These are phyloP conservation scores for Gila orcuttii DNA, from an alignment of 2,113 vertebrate genomes.

Conservation along the genomic window DNA sequence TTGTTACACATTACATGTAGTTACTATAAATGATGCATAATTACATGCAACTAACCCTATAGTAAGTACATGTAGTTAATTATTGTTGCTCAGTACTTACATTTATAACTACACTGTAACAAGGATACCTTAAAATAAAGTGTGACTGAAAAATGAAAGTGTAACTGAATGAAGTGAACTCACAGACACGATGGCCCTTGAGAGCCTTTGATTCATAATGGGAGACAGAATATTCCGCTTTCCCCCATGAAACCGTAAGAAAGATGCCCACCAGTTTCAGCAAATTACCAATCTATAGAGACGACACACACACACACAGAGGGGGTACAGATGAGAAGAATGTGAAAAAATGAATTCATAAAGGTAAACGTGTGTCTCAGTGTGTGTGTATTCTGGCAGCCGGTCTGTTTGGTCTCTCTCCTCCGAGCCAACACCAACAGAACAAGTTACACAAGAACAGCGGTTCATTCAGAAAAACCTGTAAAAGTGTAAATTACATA, in stretches of 20 bases:
- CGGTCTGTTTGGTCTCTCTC: conserved; percentile 49
- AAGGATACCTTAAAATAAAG: too few relatives aligned
- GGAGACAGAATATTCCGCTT: conserved; percentile 20
- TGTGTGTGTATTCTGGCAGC: conserved; percentile 51
- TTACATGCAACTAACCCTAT: too few relatives aligned
- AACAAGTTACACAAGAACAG: conserved; percentile 51
- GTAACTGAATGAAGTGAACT: conserved; percentile 35
- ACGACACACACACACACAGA: conserved; percentile 32
- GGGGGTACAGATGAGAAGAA: conserved; percentile 22
- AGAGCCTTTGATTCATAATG: conserved; percentile 11
- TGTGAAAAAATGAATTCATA: conserved; percentile 34
- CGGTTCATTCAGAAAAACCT: conserved; percentile 58
- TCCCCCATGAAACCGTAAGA: conserved; percentile 14
- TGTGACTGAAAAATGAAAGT: too few relatives aligned
- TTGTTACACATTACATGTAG: too few relatives aligned
- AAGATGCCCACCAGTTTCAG: conserved; percentile 44
- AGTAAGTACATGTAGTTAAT: too few relatives aligned
- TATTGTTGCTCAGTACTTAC: too few relatives aligned
- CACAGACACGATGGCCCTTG: conserved; percentile 45
- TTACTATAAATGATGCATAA: too few relatives aligned
- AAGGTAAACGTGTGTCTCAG: conserved; percentile 53
- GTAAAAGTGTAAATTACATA: conserved; percentile 52
- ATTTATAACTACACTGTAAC: too few relatives aligned
- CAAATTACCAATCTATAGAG: conserved; percentile 51
- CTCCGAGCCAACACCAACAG: conserved; percentile 54